Evolutionary conservation across 2,113 vertebrate genomes (phyloP).

Genomic region (Pseudopodoces humilis): DNA sequence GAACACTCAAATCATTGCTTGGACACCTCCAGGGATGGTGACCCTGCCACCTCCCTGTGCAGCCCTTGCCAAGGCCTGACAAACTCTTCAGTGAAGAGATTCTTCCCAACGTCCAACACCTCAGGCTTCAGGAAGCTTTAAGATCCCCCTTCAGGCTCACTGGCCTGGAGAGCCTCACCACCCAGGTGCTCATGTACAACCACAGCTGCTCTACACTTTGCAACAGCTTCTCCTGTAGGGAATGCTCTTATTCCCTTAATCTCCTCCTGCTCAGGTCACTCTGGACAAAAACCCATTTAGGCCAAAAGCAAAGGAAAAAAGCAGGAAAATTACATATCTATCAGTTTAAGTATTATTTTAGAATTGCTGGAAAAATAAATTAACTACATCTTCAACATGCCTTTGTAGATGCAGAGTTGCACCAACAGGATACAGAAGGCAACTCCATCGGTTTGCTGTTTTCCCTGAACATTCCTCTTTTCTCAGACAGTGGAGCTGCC

Average conservation of each 20-base stretch:
- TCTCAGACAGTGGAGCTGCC: background rate
- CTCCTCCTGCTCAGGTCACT: background rate
- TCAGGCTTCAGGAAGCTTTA: background rate
- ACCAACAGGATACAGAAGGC: background rate
- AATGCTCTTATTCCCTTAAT: background rate
- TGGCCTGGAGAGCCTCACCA: background rate
- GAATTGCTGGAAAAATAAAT: background rate
- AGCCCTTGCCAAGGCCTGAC: background rate
- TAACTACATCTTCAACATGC: background rate
- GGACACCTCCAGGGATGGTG: background rate
- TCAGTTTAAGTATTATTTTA: background rate
- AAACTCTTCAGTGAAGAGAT: no score
- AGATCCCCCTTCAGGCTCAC: background rate
- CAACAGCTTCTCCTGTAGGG: background rate
- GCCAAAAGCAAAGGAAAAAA: background rate
- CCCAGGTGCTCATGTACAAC: fast-evolving
- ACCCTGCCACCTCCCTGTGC: background rate
- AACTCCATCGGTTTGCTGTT: background rate
- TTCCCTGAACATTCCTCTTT: background rate
- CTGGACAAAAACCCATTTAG: background rate
- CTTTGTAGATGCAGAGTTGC: background rate
- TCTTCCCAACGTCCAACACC: background rate
- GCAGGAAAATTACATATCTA: background rate
- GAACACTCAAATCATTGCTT: background rate
- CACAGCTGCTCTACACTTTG: background rate